phyloP scores from a whole-genome alignment of 1,140 invertebrate genomes.

The Pachyrhynchus sulphureomaculatus region DNA sequence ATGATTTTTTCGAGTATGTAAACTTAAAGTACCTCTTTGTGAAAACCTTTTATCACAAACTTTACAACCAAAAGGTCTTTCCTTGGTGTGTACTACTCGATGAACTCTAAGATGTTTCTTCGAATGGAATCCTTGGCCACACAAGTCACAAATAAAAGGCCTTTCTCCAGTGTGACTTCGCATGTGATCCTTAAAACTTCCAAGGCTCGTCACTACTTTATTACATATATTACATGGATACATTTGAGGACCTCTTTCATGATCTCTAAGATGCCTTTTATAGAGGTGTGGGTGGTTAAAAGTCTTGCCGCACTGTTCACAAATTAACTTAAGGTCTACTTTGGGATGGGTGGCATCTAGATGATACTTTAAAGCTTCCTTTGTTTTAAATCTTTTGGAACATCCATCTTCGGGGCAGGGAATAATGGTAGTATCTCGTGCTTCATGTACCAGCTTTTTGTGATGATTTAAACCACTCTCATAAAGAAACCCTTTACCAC shows the following conservation, averaged over 20 bases:
- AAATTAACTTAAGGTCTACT: slow-evolving; percentile 40
- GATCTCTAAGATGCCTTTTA: slow-evolving; percentile 43
- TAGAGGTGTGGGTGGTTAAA: slow-evolving; percentile 43
- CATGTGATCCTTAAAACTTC: slow-evolving; percentile 56
- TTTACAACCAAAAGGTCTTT: slow-evolving; percentile 48
- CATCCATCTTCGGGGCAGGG: neutral
- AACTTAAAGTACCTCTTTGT: slow-evolving; percentile 46
- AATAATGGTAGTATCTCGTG: neutral
- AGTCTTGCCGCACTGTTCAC: slow-evolving; percentile 62
- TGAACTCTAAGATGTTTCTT: slow-evolving; percentile 53
- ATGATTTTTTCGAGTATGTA: slow-evolving; percentile 49
- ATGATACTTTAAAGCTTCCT: slow-evolving; percentile 5
- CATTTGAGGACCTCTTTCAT: slow-evolving; percentile 2
- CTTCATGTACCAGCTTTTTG: slow-evolving; percentile 13
- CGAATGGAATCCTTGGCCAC: slow-evolving; percentile 61
- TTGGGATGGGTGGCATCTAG: neutral
- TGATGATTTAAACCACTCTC: slow-evolving; percentile 20
- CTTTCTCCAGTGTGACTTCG: slow-evolving; percentile 69
- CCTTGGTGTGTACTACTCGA: slow-evolving; percentile 55
- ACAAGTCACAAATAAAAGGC: slow-evolving; percentile 67
- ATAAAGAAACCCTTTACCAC: slow-evolving; percentile 51
- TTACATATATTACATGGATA: slow-evolving; percentile 58
- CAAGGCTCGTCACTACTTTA: slow-evolving; percentile 31
- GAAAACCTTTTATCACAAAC: slow-evolving; percentile 46
- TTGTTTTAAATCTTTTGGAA: neutral